Evolutionary conservation across 2,113 vertebrate species (phyloP), one percentile per base, ranked within the genome.

Genomic region (Shinisaurus crocodilurus): DNA sequence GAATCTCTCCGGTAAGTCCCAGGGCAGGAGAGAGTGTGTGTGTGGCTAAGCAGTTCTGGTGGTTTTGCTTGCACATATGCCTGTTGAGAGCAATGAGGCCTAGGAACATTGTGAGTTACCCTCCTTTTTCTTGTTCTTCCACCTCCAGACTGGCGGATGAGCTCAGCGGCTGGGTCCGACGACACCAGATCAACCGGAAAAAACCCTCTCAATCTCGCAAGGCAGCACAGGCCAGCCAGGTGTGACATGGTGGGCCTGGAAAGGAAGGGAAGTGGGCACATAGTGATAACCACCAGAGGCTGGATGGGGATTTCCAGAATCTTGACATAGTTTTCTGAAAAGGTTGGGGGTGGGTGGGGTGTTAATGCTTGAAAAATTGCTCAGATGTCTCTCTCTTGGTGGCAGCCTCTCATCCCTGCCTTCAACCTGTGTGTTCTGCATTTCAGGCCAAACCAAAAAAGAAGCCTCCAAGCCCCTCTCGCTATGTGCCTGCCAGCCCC

Each of bases 171-270:
- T 99, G 98, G 98, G 98, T 98, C 23, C 98, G 97, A 7, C 96
- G 98, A 0, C 98, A 99, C 91, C 98, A 99, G 95, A 98, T 97
- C 91, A 97, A 98, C 95, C 92, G 97, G 48, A 98, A 98, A 95
- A 99, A 98, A 92, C 96, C 94, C 0, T 97, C 97, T 1, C 98
- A 98, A 88, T 86, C 96, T 97, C 85, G 89, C 40, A 96, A 98
- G 97, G 87, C 96, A 93, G 12, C 89, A 4, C 76, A 97, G 93
- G 96, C 97, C n/a, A 96, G 97, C 32, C 98, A 98, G 98, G 98
- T 98, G 90, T 57, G 96, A 65, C 37, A 50, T 1, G 70, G 23
- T 1, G 16, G 5, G 20, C 6, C 15, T 37, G 57, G 5, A 60
- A 27, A 10, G 23, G 32, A 25, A 57, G 45, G 27, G 34, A 50